These are phyloP conservation scores for Anoplopoma fimbria DNA, from an alignment of 2,113 vertebrate genomes.

Conservation along the genomic window DNA sequence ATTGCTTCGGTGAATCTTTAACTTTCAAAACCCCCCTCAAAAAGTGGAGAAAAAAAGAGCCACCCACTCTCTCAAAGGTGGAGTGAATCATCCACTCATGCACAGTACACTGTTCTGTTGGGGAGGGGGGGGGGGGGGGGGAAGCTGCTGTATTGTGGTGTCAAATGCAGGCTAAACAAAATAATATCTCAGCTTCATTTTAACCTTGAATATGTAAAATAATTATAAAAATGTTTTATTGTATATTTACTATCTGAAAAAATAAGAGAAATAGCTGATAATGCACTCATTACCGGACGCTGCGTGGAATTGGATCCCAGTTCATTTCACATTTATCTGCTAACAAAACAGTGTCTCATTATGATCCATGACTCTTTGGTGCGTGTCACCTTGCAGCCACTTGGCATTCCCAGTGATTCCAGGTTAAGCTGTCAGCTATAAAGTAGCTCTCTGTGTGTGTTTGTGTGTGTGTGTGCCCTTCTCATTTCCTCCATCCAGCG, in stretches of 20 bases:
- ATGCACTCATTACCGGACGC: slow-evolving; percentile 22
- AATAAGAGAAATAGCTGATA: slow-evolving; percentile 16
- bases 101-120: slow-evolving; percentile 21
- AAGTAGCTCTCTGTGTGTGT: slow-evolving; percentile 58
- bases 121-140: background rate
- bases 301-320: slow-evolving; percentile 50
- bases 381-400: slow-evolving; percentile 68
- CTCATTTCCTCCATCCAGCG: slow-evolving; percentile 63
- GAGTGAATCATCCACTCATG: slow-evolving; percentile 45
- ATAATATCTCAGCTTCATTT: slow-evolving; percentile 28
- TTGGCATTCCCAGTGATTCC: slow-evolving; percentile 53
- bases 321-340: slow-evolving; percentile 51
- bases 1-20: slow-evolving; percentile 74
- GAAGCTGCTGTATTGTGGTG: slow-evolving; percentile 39
- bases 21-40: slow-evolving; percentile 73
- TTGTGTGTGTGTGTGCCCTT: slow-evolving; percentile 35
- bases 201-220: slow-evolving; percentile 12
- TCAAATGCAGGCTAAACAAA: slow-evolving; percentile 41
- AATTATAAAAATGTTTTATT: background rate
- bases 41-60: slow-evolving; percentile 58
- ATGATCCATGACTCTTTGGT: slow-evolving; percentile 56
- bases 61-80: slow-evolving; percentile 59
- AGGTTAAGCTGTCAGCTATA: slow-evolving; percentile 74
- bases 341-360: slow-evolving; percentile 53
- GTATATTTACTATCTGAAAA: background rate